These are phyloP conservation scores for Epizoanthus fatuus DNA, from an alignment of 92 coral and sea anemone species.

Conservation along the genomic window DNA sequence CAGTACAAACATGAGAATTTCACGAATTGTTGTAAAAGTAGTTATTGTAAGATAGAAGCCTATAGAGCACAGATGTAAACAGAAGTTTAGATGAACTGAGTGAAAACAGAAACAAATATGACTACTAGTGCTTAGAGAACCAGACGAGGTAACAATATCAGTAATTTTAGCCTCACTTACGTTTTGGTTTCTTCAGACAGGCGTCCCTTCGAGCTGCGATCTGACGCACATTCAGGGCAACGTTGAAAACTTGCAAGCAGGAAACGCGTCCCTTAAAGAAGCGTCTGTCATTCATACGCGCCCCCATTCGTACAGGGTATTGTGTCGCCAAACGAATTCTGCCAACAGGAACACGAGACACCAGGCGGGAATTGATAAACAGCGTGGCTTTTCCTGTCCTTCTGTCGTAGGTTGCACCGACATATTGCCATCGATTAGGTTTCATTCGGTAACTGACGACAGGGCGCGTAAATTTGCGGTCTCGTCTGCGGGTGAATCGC, in stretches of 20 bases:
- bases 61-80: no score
- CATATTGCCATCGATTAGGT: conserved; percentile 84
- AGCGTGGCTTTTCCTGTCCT: conserved; percentile 83
- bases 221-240: conserved; percentile 62
- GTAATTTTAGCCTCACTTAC: conserved; percentile 3
- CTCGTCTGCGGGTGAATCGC: conserved; percentile 68
- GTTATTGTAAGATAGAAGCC: no score
- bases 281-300: conserved; percentile 63
- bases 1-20: no score
- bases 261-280: conserved; percentile 76
- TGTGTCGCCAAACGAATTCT: conserved; percentile 75
- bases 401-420: conserved; percentile 86
- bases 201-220: conserved; percentile 36
- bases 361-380: conserved; percentile 71
- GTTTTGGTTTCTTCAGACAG: conserved; percentile 52
- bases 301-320: conserved; percentile 79
- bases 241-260: conserved; percentile 74
- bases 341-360: conserved; percentile 44
- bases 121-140: background rate
- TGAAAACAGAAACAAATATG: no score
- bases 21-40: no score
- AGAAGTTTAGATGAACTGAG: no score
- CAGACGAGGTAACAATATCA: background rate
- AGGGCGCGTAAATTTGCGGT: conserved; percentile 51
- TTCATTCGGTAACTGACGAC: conserved; percentile 36